Conservation (phyloP, 2,888 invertebrate genomes). For the Drosophila prolongata region DNA sequence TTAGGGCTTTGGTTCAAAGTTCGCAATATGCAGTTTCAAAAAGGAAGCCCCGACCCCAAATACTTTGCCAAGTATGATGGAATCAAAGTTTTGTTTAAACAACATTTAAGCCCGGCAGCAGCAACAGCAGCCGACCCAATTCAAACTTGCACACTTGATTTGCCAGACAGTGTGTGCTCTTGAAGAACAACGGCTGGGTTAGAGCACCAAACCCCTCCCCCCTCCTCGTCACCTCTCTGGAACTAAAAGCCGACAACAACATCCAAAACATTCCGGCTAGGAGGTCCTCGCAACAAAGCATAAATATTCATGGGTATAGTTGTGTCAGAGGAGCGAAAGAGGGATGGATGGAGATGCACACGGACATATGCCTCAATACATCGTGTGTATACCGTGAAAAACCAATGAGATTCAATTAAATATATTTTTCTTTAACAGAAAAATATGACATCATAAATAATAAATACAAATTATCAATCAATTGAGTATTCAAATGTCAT, state of each 20-base stretch:
- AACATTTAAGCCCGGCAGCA: conserved; percentile 31
- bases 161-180: conserved; percentile 46
- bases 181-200: conserved; percentile 37
- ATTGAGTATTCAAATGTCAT: too few species aligned
- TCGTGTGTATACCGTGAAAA: background rate
- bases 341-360: conserved; percentile 27
- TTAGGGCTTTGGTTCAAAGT: background rate
- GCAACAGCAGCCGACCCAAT: conserved; percentile 25
- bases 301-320: conserved; percentile 70
- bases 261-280: conserved; percentile 20
- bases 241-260: conserved; percentile 38
- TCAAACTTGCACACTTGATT: conserved; percentile 72
- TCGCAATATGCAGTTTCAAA: conserved; percentile 1
- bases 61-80: conserved; percentile 21
- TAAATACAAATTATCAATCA: too few species aligned
- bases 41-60: background rate
- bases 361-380: conserved; percentile 46
- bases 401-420: background rate
- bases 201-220: background rate
- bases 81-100: conserved; percentile 40
- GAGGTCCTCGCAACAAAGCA: conserved; percentile 60
- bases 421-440: background rate
- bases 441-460: too few species aligned
- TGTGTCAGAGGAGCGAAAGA: conserved; percentile 28
- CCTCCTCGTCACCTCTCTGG: background rate